These are phyloP conservation scores for Neocrepidodera transversa DNA, from an alignment of 2,888 invertebrate genomes.

Conservation along the genomic window DNA sequence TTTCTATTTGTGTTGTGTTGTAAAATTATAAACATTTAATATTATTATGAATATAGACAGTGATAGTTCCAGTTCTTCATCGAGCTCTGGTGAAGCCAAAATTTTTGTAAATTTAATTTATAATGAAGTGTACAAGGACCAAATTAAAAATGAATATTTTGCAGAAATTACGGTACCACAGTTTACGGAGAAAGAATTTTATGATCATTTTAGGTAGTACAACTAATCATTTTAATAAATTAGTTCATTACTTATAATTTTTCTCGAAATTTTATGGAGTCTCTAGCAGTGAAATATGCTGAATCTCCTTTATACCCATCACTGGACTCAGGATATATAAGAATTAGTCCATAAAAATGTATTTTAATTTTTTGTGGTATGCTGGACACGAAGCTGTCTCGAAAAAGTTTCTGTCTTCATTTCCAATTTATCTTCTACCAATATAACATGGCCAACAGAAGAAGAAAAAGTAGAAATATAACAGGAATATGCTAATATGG, in stretches of 20 bases:
- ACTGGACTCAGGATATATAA: neutral
- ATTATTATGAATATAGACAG: too few relatives aligned
- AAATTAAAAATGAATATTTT: neutral
- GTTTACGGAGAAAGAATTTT: neutral
- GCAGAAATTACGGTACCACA: neutral
- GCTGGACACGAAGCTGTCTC: neutral
- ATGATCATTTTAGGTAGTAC: neutral
- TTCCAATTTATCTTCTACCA: neutral
- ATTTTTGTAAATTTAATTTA: too few relatives aligned
- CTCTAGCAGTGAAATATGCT: too few relatives aligned
- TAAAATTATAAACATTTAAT: too few relatives aligned
- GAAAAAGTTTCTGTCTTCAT: neutral
- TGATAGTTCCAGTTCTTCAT: too few relatives aligned
- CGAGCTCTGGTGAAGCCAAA: too few relatives aligned
- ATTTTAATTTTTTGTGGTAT: neutral
- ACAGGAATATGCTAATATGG: too few relatives aligned
- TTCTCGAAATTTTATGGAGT: too few relatives aligned
- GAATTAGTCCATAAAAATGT: too few relatives aligned
- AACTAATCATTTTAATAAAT: neutral
- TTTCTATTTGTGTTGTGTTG: too few relatives aligned
- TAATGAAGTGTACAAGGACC: neutral
- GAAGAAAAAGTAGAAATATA: neutral
- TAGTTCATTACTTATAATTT: neutral
- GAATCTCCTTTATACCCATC: too few relatives aligned
- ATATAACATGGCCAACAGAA: neutral